These are phyloP conservation scores for Microplitis manilae DNA, from an alignment of 2,888 invertebrate species.

Conservation along the genomic window DNA sequence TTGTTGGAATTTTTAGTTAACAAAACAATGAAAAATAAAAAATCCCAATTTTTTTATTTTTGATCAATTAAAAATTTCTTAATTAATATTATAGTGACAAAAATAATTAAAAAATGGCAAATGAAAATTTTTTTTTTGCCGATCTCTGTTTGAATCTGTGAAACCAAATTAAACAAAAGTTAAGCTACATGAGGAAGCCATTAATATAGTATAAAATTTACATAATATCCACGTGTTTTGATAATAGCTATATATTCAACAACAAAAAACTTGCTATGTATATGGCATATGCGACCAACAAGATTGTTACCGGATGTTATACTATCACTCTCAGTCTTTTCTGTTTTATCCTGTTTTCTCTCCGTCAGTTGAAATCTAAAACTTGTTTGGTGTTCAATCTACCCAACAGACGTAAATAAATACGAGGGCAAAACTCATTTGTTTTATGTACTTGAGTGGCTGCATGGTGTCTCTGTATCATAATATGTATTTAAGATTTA, in stretches of 20 bases:
- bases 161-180: background rate
- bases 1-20: too few species aligned
- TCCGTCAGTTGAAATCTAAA: slow-evolving; percentile 40
- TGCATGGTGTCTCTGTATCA: slow-evolving; percentile 34
- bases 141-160: too few species aligned
- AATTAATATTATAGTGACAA: too few species aligned
- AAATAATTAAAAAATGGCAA: too few species aligned
- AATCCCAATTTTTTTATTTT: too few species aligned
- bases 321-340: slow-evolving; percentile 27
- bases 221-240: slow-evolving; percentile 35
- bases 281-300: slow-evolving; percentile 39
- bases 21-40: too few species aligned
- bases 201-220: slow-evolving; percentile 25
- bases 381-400: slow-evolving; percentile 43
- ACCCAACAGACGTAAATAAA: slow-evolving; percentile 47
- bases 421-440: slow-evolving; percentile 50
- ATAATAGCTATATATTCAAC: slow-evolving; percentile 37
- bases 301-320: slow-evolving; percentile 43
- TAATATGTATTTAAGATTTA: slow-evolving; percentile 48
- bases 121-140: too few species aligned
- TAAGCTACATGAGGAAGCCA: slow-evolving; percentile 2
- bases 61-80: too few species aligned
- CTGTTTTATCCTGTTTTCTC: slow-evolving; percentile 17
- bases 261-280: background rate
- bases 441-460: slow-evolving; percentile 48